phyloP scores from a whole-genome alignment of 2,888 invertebrate species.

The Ornithoptera priamus region DNA sequence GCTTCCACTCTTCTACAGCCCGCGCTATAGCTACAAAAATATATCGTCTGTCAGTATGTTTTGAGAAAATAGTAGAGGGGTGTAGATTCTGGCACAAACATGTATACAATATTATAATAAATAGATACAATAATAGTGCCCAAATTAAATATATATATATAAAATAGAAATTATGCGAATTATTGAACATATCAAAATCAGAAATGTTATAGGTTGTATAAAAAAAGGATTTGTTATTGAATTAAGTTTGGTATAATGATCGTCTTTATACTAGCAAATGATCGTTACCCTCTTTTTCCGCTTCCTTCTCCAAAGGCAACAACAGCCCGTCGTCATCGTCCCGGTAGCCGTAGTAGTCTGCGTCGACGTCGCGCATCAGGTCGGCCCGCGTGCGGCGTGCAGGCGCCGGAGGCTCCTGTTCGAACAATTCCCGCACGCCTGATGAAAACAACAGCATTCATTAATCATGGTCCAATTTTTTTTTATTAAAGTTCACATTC shows the following conservation, averaged over 20 bases:
- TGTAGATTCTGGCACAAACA: too few relatives aligned
- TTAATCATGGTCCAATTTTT: too few relatives aligned
- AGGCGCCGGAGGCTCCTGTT: constrained; percentile 95
- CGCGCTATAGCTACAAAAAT: constrained; percentile 60
- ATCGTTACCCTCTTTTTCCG: constrained; percentile 84
- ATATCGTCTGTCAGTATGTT: background rate
- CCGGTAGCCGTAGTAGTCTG: constrained; percentile 98
- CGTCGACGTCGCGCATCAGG: constrained; percentile 98
- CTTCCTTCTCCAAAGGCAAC: constrained; percentile 90
- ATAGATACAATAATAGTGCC: too few relatives aligned
- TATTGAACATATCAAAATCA: too few relatives aligned
- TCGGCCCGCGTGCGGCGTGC: constrained; percentile 96
- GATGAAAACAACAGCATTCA: background rate
- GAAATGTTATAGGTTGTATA: too few relatives aligned
- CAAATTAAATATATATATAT: too few relatives aligned
- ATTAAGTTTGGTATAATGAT: background rate
- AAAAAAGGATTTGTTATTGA: too few relatives aligned
- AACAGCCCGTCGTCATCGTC: constrained; percentile 99
- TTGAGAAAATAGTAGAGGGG: background rate
- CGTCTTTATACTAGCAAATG: background rate
- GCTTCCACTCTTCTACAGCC: constrained; percentile 87
- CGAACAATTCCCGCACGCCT: constrained; percentile 98
- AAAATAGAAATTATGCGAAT: too few relatives aligned
- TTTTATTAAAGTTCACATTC: too few relatives aligned
- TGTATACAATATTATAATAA: too few relatives aligned